phyloP scores from a whole-genome alignment of 2,113 vertebrate species.

The Corythaeola cristata region DNA sequence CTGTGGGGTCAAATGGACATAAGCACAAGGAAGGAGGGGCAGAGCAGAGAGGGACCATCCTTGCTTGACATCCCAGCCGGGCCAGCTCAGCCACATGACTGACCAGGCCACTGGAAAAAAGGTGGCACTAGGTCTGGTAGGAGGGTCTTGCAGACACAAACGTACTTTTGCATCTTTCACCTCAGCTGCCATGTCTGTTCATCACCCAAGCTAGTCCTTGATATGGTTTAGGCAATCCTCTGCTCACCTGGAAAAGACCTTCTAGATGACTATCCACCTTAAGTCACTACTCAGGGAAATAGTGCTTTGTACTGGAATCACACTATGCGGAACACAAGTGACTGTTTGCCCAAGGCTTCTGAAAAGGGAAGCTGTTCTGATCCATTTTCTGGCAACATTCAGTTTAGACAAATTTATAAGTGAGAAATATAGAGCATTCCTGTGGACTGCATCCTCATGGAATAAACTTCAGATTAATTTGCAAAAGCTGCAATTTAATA shows the following conservation, averaged over 20 bases:
- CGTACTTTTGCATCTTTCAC: background rate
- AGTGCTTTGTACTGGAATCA: background rate
- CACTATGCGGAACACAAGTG: background rate
- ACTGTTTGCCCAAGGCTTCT: background rate
- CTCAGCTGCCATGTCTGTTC: background rate
- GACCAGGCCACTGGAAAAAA: background rate
- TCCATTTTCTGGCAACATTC: background rate
- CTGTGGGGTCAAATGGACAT: background rate
- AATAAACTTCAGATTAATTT: background rate
- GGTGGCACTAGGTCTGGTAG: background rate
- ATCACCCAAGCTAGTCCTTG: background rate
- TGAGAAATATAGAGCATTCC: background rate
- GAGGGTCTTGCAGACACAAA: background rate
- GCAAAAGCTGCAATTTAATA: background rate
- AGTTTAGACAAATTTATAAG: background rate
- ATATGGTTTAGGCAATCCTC: background rate
- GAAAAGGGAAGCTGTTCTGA: background rate
- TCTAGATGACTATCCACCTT: background rate
- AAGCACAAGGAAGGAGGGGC: background rate
- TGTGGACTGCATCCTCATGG: background rate
- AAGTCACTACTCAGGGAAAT: background rate
- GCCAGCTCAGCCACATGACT: background rate
- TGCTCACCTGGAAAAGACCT: background rate
- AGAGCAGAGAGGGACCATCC: background rate
- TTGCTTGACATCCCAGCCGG: background rate